A percentile compares a stretch with the other conserved stretches of the same genome.
Conservation (phyloP, 2,888 invertebrate genomes). For the Lepidochitona cinerea region DNA sequence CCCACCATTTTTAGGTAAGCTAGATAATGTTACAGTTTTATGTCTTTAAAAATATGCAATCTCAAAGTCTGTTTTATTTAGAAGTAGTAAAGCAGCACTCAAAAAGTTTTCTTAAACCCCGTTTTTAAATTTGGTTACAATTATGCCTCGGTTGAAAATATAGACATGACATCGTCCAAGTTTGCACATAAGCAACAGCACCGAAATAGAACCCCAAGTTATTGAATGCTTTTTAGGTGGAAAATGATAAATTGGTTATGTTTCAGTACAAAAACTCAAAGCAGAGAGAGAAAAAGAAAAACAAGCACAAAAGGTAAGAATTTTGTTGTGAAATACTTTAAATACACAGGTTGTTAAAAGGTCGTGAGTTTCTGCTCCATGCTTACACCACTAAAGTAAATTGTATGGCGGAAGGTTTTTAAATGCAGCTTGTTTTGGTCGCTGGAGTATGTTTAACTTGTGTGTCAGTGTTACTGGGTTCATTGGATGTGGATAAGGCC, state of each 20-base stretch:
- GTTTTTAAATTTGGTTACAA: no score
- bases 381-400: no score
- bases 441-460: no score
- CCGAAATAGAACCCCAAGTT: neutral
- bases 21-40: neutral
- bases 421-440: no score
- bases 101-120: neutral
- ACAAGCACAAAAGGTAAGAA: neutral
- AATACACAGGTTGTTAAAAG: no score
- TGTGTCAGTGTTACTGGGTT: no score
- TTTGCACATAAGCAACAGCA: neutral
- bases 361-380: no score
- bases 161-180: neutral
- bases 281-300: neutral
- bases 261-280: neutral
- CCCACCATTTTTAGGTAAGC: neutral
- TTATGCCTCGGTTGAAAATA: neutral
- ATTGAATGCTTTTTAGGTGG: neutral
- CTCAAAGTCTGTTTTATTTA: no score
- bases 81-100: no score
- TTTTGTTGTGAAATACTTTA: neutral
- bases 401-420: no score
- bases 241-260: neutral
- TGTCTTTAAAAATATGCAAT: no score
- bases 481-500: no score